phyloP scores from a whole-genome alignment of 2,113 vertebrate species.

The Prinia subflava region DNA sequence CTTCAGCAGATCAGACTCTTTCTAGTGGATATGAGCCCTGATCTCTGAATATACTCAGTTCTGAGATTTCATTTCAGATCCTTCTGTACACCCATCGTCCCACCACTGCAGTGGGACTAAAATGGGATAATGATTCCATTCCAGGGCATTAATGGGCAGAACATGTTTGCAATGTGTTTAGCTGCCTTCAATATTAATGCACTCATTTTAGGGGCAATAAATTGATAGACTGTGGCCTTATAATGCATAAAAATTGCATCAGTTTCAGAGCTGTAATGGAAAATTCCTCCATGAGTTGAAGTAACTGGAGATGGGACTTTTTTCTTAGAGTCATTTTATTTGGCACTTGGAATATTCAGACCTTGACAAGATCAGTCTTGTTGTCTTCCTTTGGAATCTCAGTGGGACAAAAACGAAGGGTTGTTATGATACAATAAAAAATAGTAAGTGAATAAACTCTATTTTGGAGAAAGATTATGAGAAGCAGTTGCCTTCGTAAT shows the following conservation, averaged over 20 bases:
- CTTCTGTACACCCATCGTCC: not conserved
- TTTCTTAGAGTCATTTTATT: not conserved
- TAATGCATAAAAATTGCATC: constrained; percentile 57
- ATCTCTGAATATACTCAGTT: not conserved
- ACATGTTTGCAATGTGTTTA: constrained; percentile 57
- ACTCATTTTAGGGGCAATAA: constrained; percentile 44
- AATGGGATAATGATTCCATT: constrained; percentile 22
- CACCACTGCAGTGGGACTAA: not conserved
- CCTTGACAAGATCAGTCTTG: not conserved
- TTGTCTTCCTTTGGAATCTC: not conserved
- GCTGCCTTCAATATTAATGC: constrained; percentile 48
- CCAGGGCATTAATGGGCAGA: constrained; percentile 27
- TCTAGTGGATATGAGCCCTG: not conserved
- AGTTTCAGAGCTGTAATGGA: not conserved
- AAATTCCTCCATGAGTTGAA: constrained; percentile 7
- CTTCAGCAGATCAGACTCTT: not conserved
- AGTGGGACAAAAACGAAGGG: not conserved
- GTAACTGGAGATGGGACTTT: not conserved
- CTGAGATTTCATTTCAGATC: not conserved
- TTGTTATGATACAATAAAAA: not conserved
- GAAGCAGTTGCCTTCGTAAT: not conserved
- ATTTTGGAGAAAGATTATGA: not conserved
- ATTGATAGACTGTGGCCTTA: constrained; percentile 42
- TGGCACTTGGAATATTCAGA: not conserved
- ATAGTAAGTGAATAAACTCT: not conserved